A percentile compares a stretch with the other conserved stretches of the same genome.
Conservation (phyloP, 2,113 vertebrate species). For the Vicugna pacos region DNA sequence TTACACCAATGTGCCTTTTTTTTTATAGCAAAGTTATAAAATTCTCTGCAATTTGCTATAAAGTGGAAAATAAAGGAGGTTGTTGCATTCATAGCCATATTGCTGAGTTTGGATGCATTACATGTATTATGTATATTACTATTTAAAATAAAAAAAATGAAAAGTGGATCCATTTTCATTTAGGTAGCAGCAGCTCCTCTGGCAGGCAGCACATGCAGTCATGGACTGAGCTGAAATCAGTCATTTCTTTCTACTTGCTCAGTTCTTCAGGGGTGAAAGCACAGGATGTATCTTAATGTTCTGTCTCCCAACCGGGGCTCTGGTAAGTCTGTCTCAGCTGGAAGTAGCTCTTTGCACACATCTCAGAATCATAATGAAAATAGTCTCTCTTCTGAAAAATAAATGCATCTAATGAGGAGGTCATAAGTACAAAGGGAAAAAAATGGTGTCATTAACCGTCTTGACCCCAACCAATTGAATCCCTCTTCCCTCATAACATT, state of each 20-base stretch:
- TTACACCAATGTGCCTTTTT: not conserved
- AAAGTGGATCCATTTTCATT: not conserved
- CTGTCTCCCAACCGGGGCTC: not conserved
- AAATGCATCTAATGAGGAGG: not conserved
- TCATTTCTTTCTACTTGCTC: not conserved
- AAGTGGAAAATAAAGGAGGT: not conserved
- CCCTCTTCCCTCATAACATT: not conserved
- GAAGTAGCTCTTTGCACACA: not conserved
- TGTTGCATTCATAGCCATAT: not conserved
- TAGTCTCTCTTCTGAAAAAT: constrained; percentile 33
- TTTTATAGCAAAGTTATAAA: not conserved
- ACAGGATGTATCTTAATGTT: not conserved
- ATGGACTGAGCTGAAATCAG: not conserved
- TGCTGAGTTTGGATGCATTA: not conserved
- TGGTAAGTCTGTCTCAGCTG: not conserved
- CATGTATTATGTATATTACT: not conserved
- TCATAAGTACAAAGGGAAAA: not conserved
- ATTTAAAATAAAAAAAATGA: not conserved
- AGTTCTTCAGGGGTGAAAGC: not conserved
- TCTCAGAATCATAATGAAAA: constrained; percentile 41
- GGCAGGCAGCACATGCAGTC: not conserved
- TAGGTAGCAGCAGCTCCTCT: not conserved
- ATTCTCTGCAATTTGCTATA: not conserved
- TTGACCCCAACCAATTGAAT: not conserved
- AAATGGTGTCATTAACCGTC: not conserved